phyloP scores from a whole-genome alignment of 2,797 vertebrate species.

The Lophius americanus region DNA sequence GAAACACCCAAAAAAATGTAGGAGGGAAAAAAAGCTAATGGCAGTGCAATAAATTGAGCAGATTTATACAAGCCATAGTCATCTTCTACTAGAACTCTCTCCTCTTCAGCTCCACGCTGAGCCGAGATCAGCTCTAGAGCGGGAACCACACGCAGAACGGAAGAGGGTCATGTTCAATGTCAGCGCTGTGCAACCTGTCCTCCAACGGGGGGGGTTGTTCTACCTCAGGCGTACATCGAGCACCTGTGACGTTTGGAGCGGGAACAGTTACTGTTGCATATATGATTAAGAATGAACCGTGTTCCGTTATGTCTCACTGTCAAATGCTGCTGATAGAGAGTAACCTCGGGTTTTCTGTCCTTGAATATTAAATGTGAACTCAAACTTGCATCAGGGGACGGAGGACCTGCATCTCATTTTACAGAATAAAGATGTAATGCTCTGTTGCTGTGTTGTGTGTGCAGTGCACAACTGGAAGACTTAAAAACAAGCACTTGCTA shows the following conservation, averaged over 20 bases:
- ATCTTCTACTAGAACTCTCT: slow-evolving; percentile 9
- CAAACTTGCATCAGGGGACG: background rate
- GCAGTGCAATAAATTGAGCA: slow-evolving; percentile 74
- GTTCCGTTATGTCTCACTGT: background rate
- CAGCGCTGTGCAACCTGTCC: slow-evolving; percentile 5
- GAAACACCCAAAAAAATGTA: slow-evolving; percentile 43
- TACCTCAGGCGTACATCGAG: too few species aligned
- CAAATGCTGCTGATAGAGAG: background rate
- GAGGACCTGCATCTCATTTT: background rate
- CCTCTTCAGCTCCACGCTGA: slow-evolving; percentile 22
- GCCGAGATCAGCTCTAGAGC: slow-evolving; percentile 13
- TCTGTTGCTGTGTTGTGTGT: too few species aligned
- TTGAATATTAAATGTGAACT: background rate
- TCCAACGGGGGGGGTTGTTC: slow-evolving; percentile 37
- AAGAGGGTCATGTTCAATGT: background rate
- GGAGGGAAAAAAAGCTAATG: slow-evolving; percentile 39
- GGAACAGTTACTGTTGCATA: background rate
- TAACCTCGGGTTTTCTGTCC: background rate
- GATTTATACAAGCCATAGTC: slow-evolving; percentile 31
- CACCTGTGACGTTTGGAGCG: too few species aligned
- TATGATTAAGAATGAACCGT: background rate
- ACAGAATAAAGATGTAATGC: background rate
- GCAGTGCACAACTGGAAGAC: too few species aligned
- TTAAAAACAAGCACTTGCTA: too few species aligned
- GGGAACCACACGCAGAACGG: background rate